These are phyloP conservation scores for Phrynocephalus forsythii DNA, from an alignment of 2,797 vertebrate genomes.

Conservation along the genomic window DNA sequence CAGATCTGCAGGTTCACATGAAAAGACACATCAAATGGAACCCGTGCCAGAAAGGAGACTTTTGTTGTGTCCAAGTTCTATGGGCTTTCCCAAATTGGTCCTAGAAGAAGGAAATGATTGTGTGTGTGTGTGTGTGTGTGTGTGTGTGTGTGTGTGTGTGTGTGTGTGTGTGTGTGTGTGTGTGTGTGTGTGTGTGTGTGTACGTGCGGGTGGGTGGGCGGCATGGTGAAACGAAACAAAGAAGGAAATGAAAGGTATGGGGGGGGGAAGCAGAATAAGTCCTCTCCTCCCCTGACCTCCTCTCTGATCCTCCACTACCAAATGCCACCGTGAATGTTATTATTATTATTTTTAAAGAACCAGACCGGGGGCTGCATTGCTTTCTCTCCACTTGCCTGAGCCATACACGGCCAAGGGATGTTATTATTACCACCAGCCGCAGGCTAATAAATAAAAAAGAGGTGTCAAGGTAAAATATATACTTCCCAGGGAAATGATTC, in stretches of 20 bases:
- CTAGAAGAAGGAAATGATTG: neutral
- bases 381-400: conserved; percentile 17
- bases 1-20: neutral
- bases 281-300: neutral
- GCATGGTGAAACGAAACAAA: neutral
- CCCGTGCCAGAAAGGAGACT: neutral
- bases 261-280: neutral
- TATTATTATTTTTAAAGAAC: neutral
- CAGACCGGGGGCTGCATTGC: neutral
- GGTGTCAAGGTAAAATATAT: conserved; percentile 37
- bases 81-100: neutral
- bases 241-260: neutral
- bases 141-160: neutral
- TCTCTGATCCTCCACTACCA: neutral
- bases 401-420: conserved; percentile 16
- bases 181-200: no score
- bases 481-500: conserved; percentile 20
- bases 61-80: neutral
- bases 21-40: neutral
- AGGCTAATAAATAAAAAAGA: conserved; percentile 50
- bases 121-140: neutral
- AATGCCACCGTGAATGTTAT: neutral
- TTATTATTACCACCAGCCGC: conserved; percentile 38
- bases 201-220: no score
- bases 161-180: neutral